Evolutionary conservation across 35 echinoderm and acorn worm species (phyloP).

Genomic region (Apostichopus japonicus): DNA sequence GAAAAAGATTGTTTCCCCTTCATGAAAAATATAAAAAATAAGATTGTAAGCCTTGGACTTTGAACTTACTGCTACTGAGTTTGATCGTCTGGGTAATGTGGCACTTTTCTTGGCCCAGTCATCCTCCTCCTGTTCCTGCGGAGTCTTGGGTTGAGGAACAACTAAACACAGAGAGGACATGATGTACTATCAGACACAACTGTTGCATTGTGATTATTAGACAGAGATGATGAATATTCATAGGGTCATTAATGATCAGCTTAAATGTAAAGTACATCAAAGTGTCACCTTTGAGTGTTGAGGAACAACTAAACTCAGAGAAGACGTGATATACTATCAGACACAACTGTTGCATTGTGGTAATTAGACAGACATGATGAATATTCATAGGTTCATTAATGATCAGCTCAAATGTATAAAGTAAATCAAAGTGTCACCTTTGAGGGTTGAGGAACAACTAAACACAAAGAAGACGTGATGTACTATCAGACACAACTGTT

Average conservation of each 20-base stretch:
- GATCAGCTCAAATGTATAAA: no score
- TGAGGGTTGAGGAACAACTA: conserved; percentile 29
- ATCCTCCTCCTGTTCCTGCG: neutral
- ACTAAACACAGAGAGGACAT: neutral
- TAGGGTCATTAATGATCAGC: no score
- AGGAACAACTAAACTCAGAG: conserved; percentile 9
- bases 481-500: neutral
- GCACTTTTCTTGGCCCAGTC: conserved; percentile 51
- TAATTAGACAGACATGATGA: no score
- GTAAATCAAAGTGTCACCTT: no score
- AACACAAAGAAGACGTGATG: neutral
- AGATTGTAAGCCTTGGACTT: no score
- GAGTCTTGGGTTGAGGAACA: conserved; percentile 43
- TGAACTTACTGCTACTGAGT: conserved; percentile 46
- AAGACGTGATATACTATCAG: neutral
- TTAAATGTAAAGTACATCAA: no score
- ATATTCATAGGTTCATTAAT: no score
- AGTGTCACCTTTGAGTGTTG: no score
- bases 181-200: neutral
- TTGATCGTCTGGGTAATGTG: conserved; percentile 31
- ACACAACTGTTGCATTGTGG: neutral
- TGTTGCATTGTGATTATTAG: no score
- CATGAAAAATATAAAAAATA: no score
- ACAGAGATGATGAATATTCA: no score
- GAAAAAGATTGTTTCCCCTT: no score